Evolutionary conservation across 2,113 vertebrate genomes (phyloP).

Genomic region (Sylvia atricapilla): DNA sequence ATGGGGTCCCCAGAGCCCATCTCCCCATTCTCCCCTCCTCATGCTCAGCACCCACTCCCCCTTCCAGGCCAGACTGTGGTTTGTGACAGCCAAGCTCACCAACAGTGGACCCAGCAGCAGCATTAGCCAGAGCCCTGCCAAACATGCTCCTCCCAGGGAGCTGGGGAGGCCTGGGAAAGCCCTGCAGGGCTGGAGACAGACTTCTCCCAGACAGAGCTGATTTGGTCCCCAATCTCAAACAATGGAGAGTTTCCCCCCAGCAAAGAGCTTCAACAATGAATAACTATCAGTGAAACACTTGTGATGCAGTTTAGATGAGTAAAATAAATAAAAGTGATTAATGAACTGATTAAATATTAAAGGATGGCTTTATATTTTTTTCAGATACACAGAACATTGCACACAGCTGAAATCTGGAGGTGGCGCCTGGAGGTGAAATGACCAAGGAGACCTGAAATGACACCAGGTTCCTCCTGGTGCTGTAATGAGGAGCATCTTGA

Average conservation of each 20-base stretch:
- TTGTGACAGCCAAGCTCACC: not conserved
- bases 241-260: not conserved
- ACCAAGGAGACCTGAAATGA: not conserved
- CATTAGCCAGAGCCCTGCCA: not conserved
- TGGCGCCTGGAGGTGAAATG: not conserved
- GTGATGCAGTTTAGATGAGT: conserved; percentile 23
- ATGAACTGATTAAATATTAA: conserved; percentile 57
- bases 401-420: not conserved
- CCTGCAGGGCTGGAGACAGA: not conserved
- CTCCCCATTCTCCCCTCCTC: not conserved
- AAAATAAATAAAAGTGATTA: conserved; percentile 58
- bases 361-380: not conserved
- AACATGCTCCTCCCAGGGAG: not conserved
- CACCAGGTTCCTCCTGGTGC: not conserved
- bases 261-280: not conserved
- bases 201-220: not conserved
- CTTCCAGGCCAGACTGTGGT: not conserved
- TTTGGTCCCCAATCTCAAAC: not conserved
- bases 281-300: not conserved
- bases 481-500: not conserved
- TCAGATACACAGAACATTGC: not conserved
- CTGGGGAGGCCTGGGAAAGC: not conserved
- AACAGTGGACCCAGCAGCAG: not conserved
- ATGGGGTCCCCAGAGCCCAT: conserved; percentile 7
- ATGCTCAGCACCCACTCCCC: not conserved